phyloP scores from a whole-genome alignment of 1,140 invertebrate genomes.

The Drosophila littoralis region DNA sequence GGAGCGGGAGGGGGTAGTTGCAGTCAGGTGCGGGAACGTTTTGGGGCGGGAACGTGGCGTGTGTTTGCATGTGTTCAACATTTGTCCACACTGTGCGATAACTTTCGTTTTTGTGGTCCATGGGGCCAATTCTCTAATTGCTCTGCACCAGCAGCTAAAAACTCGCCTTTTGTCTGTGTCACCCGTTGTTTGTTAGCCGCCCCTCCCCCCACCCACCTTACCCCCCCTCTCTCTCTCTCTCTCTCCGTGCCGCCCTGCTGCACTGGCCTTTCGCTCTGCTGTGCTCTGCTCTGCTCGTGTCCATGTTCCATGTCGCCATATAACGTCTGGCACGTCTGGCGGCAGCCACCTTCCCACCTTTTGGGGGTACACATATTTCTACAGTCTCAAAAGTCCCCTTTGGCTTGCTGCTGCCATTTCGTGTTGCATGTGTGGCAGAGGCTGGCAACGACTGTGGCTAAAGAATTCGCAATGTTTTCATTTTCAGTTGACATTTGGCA shows the following conservation, averaged over 20 bases:
- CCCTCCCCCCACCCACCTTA: too few species aligned
- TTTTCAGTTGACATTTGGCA: slow-evolving; percentile 57
- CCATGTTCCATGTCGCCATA: slow-evolving; percentile 55
- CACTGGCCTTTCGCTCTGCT: slow-evolving; percentile 10
- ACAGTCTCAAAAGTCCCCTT: background rate
- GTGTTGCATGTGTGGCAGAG: slow-evolving; percentile 34
- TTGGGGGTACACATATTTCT: slow-evolving; percentile 35
- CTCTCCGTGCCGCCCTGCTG: background rate
- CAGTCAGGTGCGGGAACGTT: slow-evolving; percentile 25
- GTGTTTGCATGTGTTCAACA: slow-evolving; percentile 70
- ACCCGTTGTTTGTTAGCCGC: background rate
- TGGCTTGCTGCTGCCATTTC: slow-evolving; percentile 9
- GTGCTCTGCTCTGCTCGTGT: slow-evolving; percentile 25
- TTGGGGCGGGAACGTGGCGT: slow-evolving; percentile 34
- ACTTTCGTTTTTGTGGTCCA: slow-evolving; percentile 58
- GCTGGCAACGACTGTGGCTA: slow-evolving; percentile 10
- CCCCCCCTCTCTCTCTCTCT: too few species aligned
- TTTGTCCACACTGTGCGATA: slow-evolving; percentile 66
- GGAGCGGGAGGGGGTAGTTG: background rate
- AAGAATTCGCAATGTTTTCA: slow-evolving; percentile 65
- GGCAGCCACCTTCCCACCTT: slow-evolving; percentile 34
- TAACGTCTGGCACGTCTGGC: slow-evolving; percentile 31
- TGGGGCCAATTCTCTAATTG: slow-evolving; percentile 70
- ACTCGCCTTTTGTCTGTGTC: slow-evolving; percentile 21
- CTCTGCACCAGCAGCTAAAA: slow-evolving; percentile 44